A percentile compares a stretch with the other conserved stretches of the same genome.
These are phyloP conservation scores for Atlantisia rogersi DNA, from an alignment of 2,113 vertebrate genomes.

Conservation along the genomic window DNA sequence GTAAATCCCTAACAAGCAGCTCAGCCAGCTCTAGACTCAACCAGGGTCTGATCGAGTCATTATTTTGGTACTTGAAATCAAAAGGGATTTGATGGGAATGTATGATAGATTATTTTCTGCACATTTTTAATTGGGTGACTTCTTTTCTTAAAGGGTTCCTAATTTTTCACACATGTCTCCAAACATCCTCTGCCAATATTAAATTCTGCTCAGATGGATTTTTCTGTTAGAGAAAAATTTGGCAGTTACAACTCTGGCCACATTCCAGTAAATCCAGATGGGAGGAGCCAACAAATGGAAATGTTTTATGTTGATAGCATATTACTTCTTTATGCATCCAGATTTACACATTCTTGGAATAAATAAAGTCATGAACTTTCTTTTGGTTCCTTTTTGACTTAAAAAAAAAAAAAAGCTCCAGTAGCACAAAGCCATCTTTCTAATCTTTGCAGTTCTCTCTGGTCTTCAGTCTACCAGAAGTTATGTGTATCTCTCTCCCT, in stretches of 20 bases:
- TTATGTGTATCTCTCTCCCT: background rate
- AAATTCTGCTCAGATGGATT: conserved; percentile 65
- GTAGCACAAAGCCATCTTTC: background rate
- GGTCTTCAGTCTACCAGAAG: background rate
- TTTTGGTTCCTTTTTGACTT: background rate
- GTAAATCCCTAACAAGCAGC: conserved; percentile 33
- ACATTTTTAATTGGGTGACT: conserved; percentile 54
- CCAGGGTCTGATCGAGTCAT: conserved; percentile 19
- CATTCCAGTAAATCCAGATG: conserved; percentile 39
- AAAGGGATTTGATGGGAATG: conserved; percentile 49
- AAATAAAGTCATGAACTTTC: background rate
- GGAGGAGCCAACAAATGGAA: conserved; percentile 39
- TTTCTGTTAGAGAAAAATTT: conserved; percentile 53
- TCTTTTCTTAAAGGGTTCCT: conserved; percentile 48
- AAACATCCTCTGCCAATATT: conserved; percentile 52
- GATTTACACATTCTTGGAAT: background rate
- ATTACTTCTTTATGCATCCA: background rate
- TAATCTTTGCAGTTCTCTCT: background rate
- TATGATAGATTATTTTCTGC: conserved; percentile 50
- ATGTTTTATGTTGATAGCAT: background rate
- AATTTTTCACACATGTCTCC: conserved; percentile 68
- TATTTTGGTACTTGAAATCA: conserved; percentile 58
- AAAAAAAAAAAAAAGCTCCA: no score
- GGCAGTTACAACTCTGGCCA: conserved; percentile 35
- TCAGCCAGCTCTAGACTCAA: conserved; percentile 17